Evolutionary conservation across 1,140 invertebrate species (phyloP).

Genomic region (Brachionus rubens): DNA sequence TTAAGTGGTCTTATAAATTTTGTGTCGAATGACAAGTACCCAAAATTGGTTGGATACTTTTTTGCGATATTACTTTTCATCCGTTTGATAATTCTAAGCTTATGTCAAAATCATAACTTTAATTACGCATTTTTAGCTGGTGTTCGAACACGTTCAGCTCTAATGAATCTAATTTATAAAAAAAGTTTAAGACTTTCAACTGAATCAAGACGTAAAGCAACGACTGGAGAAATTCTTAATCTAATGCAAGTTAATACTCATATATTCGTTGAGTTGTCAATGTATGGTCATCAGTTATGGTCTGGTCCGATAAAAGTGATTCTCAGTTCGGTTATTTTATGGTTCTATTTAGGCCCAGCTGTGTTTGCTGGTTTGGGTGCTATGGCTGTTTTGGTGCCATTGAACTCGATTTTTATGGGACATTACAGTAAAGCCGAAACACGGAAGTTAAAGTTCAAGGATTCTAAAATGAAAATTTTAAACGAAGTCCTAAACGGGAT

Average conservation of each 20-base stretch:
- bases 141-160: constrained; percentile 79
- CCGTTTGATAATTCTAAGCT: constrained; percentile 78
- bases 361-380: constrained; percentile 60
- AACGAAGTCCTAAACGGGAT: constrained; percentile 62
- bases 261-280: constrained; percentile 61
- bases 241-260: constrained; percentile 65
- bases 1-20: constrained; percentile 9
- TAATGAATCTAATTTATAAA: constrained; percentile 87
- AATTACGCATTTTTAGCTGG: constrained; percentile 68
- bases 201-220: constrained; percentile 58
- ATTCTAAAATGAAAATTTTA: constrained; percentile 63
- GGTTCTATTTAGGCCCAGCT: constrained; percentile 68
- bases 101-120: constrained; percentile 68
- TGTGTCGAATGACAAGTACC: neutral
- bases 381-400: constrained; percentile 61
- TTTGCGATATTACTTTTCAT: constrained; percentile 74
- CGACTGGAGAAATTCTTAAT: constrained; percentile 66
- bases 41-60: constrained; percentile 74
- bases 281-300: constrained; percentile 91
- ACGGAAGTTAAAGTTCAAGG: constrained; percentile 63
- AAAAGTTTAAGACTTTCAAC: constrained; percentile 63
- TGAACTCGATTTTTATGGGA: constrained; percentile 82
- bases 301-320: constrained; percentile 87
- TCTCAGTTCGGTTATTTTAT: constrained; percentile 81
- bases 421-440: constrained; percentile 65